These are phyloP conservation scores for Apostichopus californicus DNA, from an alignment of 35 echinoderm and acorn worm species.

Conservation along the genomic window DNA sequence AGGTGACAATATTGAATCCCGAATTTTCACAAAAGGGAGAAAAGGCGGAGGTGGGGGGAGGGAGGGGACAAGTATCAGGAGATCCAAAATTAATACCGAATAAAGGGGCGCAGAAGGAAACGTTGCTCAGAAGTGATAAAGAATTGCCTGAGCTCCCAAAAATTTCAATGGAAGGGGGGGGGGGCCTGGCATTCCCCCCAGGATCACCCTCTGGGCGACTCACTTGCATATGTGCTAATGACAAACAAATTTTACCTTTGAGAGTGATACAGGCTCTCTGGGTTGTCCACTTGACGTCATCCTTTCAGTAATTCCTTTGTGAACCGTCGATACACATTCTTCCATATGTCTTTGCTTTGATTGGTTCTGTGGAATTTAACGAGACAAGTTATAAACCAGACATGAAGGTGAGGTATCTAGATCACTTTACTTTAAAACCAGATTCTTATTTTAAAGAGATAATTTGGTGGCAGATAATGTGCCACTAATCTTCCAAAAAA, in stretches of 20 bases:
- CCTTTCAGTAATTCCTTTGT: constrained; percentile 82
- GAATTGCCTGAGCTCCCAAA: no score
- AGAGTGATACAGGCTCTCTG: constrained; percentile 70
- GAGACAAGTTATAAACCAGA: neutral
- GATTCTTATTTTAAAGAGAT: neutral
- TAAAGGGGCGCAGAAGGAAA: no score
- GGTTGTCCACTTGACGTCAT: constrained; percentile 78
- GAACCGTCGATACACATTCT: constrained; percentile 74
- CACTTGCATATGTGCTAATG: constrained; percentile 63
- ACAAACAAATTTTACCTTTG: constrained; percentile 25
- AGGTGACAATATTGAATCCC: no score
- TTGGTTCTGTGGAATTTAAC: neutral
- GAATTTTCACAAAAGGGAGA: no score
- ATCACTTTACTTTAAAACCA: neutral
- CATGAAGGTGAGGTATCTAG: neutral
- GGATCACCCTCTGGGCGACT: constrained; percentile 48
- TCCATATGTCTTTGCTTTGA: constrained; percentile 62
- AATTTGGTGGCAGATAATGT: no score
- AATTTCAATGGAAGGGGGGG: no score
- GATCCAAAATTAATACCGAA: no score
- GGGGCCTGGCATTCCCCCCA: no score
- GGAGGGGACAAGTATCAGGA: no score
- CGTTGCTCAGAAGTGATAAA: no score
- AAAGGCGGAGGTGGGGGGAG: no score
- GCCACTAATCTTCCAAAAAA: no score